Percentiles rank a stretch among this genome's conserved stretches.
These are phyloP conservation scores for Helarctos malayanus DNA, from an alignment of 2,797 vertebrate genomes.

Conservation along the genomic window DNA sequence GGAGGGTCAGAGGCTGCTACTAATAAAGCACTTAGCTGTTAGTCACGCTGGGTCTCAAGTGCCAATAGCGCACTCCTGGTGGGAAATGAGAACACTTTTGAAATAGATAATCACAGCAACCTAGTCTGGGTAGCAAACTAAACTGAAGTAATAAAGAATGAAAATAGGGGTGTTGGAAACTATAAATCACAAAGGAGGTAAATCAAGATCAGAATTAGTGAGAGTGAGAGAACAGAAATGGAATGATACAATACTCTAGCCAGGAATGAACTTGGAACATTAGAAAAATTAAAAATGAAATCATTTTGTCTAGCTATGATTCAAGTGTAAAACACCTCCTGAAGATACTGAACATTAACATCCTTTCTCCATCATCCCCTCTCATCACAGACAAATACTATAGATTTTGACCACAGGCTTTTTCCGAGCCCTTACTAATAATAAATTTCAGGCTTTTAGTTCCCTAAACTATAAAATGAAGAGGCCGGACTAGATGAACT, in stretches of 20 bases:
- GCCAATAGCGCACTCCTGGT: background rate
- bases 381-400: background rate
- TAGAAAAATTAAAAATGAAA: conserved; percentile 10
- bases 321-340: background rate
- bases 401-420: background rate
- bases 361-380: background rate
- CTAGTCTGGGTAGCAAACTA: conserved; percentile 8
- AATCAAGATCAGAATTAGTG: background rate
- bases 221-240: background rate
- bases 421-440: background rate
- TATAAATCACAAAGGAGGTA: conserved; percentile 9
- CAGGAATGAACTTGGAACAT: background rate
- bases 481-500: background rate
- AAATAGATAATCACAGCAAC: background rate
- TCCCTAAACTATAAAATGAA: background rate
- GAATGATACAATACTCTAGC: background rate
- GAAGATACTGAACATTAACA: background rate
- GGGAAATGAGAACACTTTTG: background rate
- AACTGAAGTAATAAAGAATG: conserved; percentile 31
- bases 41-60: background rate
- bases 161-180: background rate
- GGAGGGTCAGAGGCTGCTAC: background rate
- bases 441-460: background rate
- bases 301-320: background rate
- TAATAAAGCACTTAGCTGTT: conserved; percentile 32